Percentiles rank a stretch among this genome's conserved stretches.
phyloP scores from a whole-genome alignment of 2,888 invertebrate species.

The Adela reaumurella region DNA sequence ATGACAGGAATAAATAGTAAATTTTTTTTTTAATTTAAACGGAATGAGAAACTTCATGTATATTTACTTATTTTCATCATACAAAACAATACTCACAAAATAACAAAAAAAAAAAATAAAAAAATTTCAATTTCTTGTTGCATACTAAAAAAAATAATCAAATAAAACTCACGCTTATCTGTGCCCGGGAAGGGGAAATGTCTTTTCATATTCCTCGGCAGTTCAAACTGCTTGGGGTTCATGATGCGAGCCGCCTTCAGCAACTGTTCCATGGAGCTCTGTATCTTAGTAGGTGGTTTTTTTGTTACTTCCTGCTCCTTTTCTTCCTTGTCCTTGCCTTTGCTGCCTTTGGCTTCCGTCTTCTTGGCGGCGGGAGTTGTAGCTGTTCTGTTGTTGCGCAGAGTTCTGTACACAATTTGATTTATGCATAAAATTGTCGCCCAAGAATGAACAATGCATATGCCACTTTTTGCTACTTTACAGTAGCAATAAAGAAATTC shows the following conservation, averaged over 20 bases:
- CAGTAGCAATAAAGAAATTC: too few relatives aligned
- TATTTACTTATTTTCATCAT: too few relatives aligned
- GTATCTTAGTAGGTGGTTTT: slow-evolving; percentile 16
- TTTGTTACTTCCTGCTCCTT: slow-evolving; percentile 18
- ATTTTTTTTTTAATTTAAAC: too few relatives aligned
- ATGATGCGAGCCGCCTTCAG: slow-evolving; percentile 78
- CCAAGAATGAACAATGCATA: neutral
- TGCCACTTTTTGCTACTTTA: slow-evolving; percentile 4
- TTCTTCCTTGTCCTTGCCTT: slow-evolving; percentile 14
- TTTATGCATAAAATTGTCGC: too few relatives aligned
- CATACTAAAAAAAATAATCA: neutral
- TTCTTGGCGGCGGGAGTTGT: slow-evolving; percentile 26
- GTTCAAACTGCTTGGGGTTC: slow-evolving; percentile 87
- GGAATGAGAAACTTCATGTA: too few relatives aligned
- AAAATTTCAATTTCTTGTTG: too few relatives aligned
- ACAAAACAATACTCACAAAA: too few relatives aligned
- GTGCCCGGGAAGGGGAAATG: slow-evolving; percentile 78
- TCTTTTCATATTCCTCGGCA: slow-evolving; percentile 76
- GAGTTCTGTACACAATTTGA: slow-evolving; percentile 19
- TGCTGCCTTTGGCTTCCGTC: slow-evolving; percentile 25
- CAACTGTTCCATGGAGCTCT: slow-evolving; percentile 70
- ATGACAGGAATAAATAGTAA: too few relatives aligned
- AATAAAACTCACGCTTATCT: slow-evolving; percentile 60
- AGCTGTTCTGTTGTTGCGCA: slow-evolving; percentile 28
- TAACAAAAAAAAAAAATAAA: too few relatives aligned